These are phyloP conservation scores for Chrysolina americana DNA, from an alignment of 2,888 invertebrate genomes.

Conservation along the genomic window DNA sequence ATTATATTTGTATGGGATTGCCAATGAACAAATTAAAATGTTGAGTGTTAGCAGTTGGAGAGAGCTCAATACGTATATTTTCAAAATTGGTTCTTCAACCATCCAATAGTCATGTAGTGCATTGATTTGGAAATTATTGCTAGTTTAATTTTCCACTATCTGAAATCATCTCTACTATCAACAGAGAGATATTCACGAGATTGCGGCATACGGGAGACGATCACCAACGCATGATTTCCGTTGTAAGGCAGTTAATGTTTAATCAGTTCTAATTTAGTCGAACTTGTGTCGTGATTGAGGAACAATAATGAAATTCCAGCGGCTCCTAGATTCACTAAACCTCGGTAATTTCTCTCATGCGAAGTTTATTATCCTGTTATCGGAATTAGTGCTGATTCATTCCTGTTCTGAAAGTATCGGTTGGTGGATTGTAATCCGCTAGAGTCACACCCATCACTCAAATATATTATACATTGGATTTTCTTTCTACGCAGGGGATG, in stretches of 20 bases:
- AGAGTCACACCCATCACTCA: too few relatives aligned
- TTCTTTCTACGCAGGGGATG: too few relatives aligned
- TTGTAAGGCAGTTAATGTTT: background rate
- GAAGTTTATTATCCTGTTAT: constrained; percentile 4
- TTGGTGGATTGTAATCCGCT: too few relatives aligned
- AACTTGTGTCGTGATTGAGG: background rate
- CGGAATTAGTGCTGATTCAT: background rate
- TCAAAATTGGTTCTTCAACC: too few relatives aligned
- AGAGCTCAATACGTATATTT: too few relatives aligned
- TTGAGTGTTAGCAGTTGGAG: too few relatives aligned
- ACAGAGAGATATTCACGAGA: background rate
- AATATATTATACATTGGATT: too few relatives aligned
- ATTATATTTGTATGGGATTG: too few relatives aligned
- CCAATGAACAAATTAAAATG: too few relatives aligned
- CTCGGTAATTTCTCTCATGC: background rate
- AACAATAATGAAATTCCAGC: background rate
- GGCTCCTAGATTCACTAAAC: background rate
- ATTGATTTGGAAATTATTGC: too few relatives aligned
- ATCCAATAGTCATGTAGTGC: too few relatives aligned
- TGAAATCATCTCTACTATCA: background rate
- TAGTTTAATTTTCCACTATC: background rate
- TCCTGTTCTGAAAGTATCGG: background rate
- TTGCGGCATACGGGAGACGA: background rate
- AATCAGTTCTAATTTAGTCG: constrained; percentile 5
- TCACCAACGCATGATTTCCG: constrained; percentile 15